A percentile compares a stretch with the other conserved stretches of the same genome.
Evolutionary conservation across 2,113 vertebrate genomes (phyloP).

Genomic region (Amia ocellicauda): DNA sequence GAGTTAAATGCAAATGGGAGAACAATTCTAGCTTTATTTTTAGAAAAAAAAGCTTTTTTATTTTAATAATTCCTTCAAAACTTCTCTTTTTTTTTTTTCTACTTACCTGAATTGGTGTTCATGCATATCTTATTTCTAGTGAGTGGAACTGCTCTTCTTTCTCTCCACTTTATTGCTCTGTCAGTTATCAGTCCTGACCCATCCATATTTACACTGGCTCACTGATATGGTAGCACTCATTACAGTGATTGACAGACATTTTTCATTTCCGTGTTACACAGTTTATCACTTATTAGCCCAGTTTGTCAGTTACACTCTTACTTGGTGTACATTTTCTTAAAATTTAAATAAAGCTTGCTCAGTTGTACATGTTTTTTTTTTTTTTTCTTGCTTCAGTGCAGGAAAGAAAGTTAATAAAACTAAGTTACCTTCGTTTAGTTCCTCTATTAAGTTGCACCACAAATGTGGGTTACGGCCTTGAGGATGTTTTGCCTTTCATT

Average conservation of each 20-base stretch:
- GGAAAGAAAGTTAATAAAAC: too few relatives aligned
- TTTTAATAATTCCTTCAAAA: neutral
- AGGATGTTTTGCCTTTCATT: neutral
- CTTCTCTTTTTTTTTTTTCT: neutral
- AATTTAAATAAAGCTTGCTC: too few relatives aligned
- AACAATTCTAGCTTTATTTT: too few relatives aligned
- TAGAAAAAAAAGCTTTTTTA: too few relatives aligned
- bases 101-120: neutral
- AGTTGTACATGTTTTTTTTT: neutral
- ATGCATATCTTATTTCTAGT: neutral
- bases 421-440: neutral
- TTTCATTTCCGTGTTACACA: neutral
- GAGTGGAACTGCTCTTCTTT: neutral
- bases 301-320: neutral
- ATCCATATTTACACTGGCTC: neutral
- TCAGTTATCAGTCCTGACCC: neutral
- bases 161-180: neutral
- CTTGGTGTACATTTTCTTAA: neutral
- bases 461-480: neutral
- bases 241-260: slow-evolving; percentile 2
- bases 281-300: neutral
- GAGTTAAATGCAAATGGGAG: neutral
- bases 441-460: neutral
- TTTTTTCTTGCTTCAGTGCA: neutral
- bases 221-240: neutral